These are phyloP conservation scores for Muscicapa adusta DNA, from an alignment of 2,113 vertebrate genomes.

Conservation along the genomic window DNA sequence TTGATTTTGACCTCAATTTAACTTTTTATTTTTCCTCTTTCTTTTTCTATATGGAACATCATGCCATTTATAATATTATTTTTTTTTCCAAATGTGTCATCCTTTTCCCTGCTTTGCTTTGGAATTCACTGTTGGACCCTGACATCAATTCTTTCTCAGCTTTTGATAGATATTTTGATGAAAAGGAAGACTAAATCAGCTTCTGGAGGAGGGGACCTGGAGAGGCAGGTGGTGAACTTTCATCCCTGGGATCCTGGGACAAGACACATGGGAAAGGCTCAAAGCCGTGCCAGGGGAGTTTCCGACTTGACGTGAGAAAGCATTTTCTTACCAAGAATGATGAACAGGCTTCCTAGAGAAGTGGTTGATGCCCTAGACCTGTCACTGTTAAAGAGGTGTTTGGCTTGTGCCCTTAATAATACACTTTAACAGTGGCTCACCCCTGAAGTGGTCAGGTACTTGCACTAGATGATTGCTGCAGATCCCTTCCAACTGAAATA, in stretches of 20 bases:
- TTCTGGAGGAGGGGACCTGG: neutral
- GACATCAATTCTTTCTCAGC: neutral
- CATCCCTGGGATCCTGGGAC: neutral
- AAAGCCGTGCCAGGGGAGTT: neutral
- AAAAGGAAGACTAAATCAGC: neutral
- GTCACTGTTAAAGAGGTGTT: neutral
- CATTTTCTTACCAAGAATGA: neutral
- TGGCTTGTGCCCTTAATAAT: neutral
- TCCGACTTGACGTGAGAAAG: neutral
- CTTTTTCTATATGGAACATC: neutral
- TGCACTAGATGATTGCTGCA: neutral
- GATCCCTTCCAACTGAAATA: neutral
- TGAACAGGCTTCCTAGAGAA: neutral
- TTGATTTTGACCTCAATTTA: neutral
- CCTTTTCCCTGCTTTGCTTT: neutral
- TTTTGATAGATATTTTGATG: neutral
- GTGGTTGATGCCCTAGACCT: neutral
- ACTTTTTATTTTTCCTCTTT: neutral
- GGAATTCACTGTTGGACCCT: neutral
- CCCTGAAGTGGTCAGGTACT: neutral
- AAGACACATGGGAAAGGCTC: neutral
- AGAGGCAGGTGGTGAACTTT: neutral
- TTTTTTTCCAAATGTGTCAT: neutral
- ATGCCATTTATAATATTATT: neutral
- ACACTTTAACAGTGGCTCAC: neutral